phyloP scores from a whole-genome alignment of 1,140 invertebrate species.

The Bombus pyrosoma region DNA sequence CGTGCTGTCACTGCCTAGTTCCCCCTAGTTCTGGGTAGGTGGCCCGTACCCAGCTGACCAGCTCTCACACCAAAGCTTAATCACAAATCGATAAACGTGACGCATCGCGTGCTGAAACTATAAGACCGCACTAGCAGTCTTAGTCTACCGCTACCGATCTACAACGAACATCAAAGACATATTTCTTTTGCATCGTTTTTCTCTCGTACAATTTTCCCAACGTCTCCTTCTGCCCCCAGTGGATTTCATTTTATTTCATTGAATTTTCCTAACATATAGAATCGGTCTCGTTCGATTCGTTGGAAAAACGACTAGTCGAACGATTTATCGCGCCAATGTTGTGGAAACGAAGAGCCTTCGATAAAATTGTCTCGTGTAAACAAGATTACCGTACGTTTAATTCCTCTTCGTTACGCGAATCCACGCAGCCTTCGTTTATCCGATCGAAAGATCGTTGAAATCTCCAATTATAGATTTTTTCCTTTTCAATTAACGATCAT shows the following conservation, averaged over 20 bases:
- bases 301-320: neutral
- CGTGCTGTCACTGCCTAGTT: neutral
- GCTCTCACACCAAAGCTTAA: conserved; percentile 58
- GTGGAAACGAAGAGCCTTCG: neutral
- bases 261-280: neutral
- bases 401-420: conserved; percentile 27
- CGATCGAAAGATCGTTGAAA: neutral
- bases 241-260: neutral
- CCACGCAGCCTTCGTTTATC: neutral
- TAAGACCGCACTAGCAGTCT: conserved; percentile 23
- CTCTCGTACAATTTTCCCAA: neutral
- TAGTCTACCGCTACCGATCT: neutral
- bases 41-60: conserved; percentile 21
- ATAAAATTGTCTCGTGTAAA: neutral
- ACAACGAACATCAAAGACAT: neutral
- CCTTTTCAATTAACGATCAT: neutral
- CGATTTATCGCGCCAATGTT: too few relatives aligned
- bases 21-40: neutral
- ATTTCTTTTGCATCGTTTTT: neutral
- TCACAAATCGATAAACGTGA: conserved; percentile 68
- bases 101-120: conserved; percentile 58
- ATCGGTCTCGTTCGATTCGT: neutral
- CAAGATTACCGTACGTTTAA: conserved; percentile 13
- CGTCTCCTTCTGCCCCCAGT: neutral
- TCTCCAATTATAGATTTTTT: neutral